Evolutionary conservation across 2,113 vertebrate species (phyloP).

Genomic region (Tragelaphus buxtoni): DNA sequence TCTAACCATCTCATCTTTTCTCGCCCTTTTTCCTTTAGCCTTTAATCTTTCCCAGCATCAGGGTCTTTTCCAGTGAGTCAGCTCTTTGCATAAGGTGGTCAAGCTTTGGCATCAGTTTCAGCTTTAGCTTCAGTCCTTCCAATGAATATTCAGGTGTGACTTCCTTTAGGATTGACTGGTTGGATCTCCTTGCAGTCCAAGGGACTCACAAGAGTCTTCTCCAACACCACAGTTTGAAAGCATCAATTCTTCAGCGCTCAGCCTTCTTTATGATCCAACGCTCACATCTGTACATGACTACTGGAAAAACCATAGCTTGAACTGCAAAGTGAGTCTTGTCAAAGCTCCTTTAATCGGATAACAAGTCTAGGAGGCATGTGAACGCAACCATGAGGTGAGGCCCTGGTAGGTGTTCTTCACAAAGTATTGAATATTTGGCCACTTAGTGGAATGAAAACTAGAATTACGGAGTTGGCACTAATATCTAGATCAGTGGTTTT

Average conservation of each 20-base stretch:
- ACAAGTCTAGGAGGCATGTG: not conserved
- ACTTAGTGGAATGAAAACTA: not conserved
- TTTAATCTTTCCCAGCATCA: not conserved
- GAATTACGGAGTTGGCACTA: not conserved
- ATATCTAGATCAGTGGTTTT: not conserved
- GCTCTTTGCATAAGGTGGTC: not conserved
- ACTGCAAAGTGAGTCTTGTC: not conserved
- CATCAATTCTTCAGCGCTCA: not conserved
- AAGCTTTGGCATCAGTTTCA: not conserved
- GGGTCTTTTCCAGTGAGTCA: not conserved
- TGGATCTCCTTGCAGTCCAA: not conserved
- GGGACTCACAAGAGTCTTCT: not conserved
- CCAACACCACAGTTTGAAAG: not conserved
- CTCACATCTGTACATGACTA: not conserved
- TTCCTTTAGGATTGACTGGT: not conserved
- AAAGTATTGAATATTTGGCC: not conserved
- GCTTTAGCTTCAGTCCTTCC: not conserved
- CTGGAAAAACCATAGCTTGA: not conserved
- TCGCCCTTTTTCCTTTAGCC: not conserved
- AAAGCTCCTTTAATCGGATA: conserved; percentile 47
- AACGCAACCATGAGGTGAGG: not conserved
- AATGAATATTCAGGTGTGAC: not conserved
- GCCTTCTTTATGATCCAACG: not conserved
- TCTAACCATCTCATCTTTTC: not conserved
- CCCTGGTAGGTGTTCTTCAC: not conserved